Conservation (phyloP, 2,888 invertebrate species). For the Nephrotoma appendiculata region DNA sequence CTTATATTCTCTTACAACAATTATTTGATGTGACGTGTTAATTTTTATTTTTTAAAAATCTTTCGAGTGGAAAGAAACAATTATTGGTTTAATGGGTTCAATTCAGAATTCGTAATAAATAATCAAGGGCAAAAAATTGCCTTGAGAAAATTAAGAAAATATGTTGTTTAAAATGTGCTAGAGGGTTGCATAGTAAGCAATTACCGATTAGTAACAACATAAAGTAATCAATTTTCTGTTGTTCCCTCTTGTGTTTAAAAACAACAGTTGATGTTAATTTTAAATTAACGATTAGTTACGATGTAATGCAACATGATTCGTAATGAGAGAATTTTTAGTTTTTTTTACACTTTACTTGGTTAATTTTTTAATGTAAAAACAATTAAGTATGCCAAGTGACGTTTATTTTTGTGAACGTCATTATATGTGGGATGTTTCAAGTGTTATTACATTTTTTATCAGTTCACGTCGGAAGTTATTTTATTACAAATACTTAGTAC, state of each 20-base stretch:
- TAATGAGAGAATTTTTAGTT: background rate
- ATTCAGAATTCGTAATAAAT: background rate
- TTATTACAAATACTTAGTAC: background rate
- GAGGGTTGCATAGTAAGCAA: background rate
- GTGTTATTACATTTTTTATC: background rate
- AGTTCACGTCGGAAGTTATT: background rate
- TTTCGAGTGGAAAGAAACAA: background rate
- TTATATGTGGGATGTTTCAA: background rate
- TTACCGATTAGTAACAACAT: background rate
- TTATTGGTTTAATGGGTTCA: background rate
- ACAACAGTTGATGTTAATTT: background rate
- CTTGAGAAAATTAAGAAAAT: background rate
- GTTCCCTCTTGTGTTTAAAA: background rate
- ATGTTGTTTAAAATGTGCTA: background rate
- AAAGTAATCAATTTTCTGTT: background rate
- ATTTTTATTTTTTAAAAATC: background rate
- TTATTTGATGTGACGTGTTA: background rate
- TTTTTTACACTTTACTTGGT: too few relatives aligned
- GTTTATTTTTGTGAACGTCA: background rate
- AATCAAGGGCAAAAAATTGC: background rate
- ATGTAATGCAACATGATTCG: background rate
- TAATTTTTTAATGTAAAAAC: too few relatives aligned
- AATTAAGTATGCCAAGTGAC: background rate
- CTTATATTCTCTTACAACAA: background rate
- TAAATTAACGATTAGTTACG: background rate